phyloP scores from a whole-genome alignment of 30 jellyfish, hydroid and myxozoan species.

The Haliclystus octoradiatus region DNA sequence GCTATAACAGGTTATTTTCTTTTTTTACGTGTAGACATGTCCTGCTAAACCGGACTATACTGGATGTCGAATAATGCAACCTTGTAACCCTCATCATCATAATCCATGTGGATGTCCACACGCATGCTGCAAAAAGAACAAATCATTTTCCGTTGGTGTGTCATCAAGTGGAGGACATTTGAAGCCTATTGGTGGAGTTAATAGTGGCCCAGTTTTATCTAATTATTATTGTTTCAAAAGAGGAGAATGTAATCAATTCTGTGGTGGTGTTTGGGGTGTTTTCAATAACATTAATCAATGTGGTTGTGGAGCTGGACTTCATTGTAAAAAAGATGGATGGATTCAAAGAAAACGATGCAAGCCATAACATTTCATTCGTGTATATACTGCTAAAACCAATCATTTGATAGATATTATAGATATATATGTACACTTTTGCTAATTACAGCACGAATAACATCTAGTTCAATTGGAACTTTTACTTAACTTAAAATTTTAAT shows the following conservation, averaged over 20 bases:
- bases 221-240: conserved; percentile 24
- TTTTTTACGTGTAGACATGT: conserved; percentile 15
- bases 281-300: conserved; percentile 17
- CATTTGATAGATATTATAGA: no score
- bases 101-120: conserved; percentile 47
- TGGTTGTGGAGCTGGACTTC: conserved; percentile 51
- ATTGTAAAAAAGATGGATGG: conserved; percentile 1
- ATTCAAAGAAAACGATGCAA: not conserved
- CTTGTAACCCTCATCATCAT: conserved; percentile 17
- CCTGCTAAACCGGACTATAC: conserved; percentile 24
- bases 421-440: no score
- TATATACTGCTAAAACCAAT: no score
- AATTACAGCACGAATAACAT: no score
- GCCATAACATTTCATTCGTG: no score
- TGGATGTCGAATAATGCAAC: conserved; percentile 7
- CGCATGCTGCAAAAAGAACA: conserved; percentile 35
- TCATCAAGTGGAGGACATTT: conserved; percentile 1
- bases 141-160: conserved; percentile 3
- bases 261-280: conserved; percentile 21
- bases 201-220: not conserved
- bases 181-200: not conserved
- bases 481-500: no score
- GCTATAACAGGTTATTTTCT: no score
- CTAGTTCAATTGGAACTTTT: no score
- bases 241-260: conserved; percentile 28